phyloP scores from a whole-genome alignment of 2,113 vertebrate species.

The Epinephelus fuscoguttatus region DNA sequence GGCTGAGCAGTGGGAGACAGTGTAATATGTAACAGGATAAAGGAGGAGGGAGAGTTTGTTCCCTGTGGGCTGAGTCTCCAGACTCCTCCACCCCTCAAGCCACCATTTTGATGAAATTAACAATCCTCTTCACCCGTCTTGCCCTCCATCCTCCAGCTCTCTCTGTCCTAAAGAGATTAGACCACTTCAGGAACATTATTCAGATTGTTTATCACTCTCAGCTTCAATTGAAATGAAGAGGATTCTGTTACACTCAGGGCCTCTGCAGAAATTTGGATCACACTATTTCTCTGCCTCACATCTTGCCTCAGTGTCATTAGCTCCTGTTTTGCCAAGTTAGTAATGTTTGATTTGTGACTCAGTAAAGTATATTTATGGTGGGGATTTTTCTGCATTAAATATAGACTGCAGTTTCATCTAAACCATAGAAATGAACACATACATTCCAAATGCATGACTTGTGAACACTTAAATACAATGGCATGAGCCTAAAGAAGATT shows the following conservation, averaged over 20 bases:
- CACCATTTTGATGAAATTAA: conserved; percentile 82
- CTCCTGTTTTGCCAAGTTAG: conserved; percentile 10
- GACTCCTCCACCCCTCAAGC: conserved; percentile 74
- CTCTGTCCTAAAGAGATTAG: conserved; percentile 77
- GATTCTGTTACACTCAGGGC: conserved; percentile 69
- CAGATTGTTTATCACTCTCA: conserved; percentile 80
- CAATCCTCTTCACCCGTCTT: conserved; percentile 65
- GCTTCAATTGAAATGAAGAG: conserved; percentile 82
- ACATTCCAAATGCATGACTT: neutral
- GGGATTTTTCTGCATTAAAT: neutral
- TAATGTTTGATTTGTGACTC: conserved; percentile 10
- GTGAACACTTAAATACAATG: neutral
- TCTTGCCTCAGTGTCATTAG: conserved; percentile 11
- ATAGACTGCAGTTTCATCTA: neutral
- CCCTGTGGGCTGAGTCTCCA: conserved; percentile 67
- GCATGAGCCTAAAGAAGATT: neutral
- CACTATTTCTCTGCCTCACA: conserved; percentile 29
- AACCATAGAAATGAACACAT: neutral
- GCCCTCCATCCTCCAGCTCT: conserved; percentile 66
- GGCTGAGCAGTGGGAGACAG: conserved; percentile 71
- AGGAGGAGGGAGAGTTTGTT: conserved; percentile 62
- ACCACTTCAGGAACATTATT: conserved; percentile 82
- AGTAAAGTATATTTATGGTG: neutral
- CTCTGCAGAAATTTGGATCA: conserved; percentile 63
- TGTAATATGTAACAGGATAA: conserved; percentile 79